Conservation (phyloP, 2,888 invertebrate species). For the Campaea margaritaria region DNA sequence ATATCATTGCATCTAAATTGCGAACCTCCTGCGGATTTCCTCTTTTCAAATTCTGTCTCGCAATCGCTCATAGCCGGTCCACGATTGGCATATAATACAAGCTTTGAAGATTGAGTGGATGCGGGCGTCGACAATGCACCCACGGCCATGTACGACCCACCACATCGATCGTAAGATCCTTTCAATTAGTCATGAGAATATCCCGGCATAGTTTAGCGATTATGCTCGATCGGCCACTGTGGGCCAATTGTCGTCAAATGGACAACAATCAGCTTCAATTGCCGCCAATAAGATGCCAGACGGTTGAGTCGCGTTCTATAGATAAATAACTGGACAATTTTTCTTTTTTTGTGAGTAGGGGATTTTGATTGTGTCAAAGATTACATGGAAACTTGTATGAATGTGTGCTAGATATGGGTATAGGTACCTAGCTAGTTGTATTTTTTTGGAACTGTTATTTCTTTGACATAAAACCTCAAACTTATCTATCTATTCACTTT, state of each 20-base stretch:
- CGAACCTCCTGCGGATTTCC: constrained; percentile 23
- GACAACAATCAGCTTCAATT: constrained; percentile 80
- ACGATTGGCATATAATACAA: constrained; percentile 3
- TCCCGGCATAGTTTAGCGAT: constrained; percentile 68
- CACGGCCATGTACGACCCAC: constrained; percentile 20
- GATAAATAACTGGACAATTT: constrained; percentile 30
- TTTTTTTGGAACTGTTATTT: too few relatives aligned
- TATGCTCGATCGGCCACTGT: constrained; percentile 42
- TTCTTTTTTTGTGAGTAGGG: constrained; percentile 30
- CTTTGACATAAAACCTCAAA: too few relatives aligned
- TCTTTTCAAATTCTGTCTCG: not conserved
- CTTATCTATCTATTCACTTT: too few relatives aligned
- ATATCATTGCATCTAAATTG: constrained; percentile 12
- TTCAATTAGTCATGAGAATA: constrained; percentile 77
- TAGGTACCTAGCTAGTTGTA: too few relatives aligned
- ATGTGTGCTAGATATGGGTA: too few relatives aligned
- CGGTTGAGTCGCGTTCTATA: constrained; percentile 47
- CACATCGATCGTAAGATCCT: constrained; percentile 60
- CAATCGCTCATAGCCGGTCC: not conserved
- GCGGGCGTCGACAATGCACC: constrained; percentile 14
- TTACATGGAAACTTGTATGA: too few relatives aligned
- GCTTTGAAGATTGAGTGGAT: constrained; percentile 3
- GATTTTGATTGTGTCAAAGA: too few relatives aligned
- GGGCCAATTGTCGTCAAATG: constrained; percentile 78
- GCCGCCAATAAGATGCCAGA: constrained; percentile 74